Evolutionary conservation across 1,140 invertebrate genomes (phyloP).

Genomic region (Microplitis demolitor): DNA sequence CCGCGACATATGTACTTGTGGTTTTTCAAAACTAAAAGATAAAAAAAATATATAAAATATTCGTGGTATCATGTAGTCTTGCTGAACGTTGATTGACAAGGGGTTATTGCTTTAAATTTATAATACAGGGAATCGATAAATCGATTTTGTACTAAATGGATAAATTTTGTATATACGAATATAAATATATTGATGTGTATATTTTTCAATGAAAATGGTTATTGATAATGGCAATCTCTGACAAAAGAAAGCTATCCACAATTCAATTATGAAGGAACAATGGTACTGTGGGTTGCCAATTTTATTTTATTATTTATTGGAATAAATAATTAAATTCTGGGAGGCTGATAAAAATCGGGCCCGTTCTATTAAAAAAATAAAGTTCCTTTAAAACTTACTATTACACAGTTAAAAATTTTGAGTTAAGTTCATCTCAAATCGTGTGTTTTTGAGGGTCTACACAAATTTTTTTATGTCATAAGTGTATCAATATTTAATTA

Average conservation of each 20-base stretch:
- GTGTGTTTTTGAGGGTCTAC: no score
- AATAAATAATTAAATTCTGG: no score
- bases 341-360: no score
- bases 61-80: not conserved
- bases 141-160: not conserved
- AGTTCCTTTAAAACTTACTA: no score
- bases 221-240: not conserved
- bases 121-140: not conserved
- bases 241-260: not conserved
- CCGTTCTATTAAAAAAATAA: no score
- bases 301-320: no score
- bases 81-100: not conserved
- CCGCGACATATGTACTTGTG: conserved; percentile 7
- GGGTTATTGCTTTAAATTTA: not conserved
- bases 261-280: not conserved
- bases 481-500: no score
- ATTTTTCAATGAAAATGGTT: not conserved
- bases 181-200: no score
- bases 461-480: no score
- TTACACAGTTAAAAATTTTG: no score
- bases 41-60: conserved; percentile 4
- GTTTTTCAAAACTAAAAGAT: not conserved
- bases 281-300: not conserved
- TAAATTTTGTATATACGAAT: not conserved
- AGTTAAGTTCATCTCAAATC: no score